Percentiles rank a stretch among this genome's conserved stretches.
Conservation (phyloP, 1,140 invertebrate genomes). For the Thereuonema tuberculata region DNA sequence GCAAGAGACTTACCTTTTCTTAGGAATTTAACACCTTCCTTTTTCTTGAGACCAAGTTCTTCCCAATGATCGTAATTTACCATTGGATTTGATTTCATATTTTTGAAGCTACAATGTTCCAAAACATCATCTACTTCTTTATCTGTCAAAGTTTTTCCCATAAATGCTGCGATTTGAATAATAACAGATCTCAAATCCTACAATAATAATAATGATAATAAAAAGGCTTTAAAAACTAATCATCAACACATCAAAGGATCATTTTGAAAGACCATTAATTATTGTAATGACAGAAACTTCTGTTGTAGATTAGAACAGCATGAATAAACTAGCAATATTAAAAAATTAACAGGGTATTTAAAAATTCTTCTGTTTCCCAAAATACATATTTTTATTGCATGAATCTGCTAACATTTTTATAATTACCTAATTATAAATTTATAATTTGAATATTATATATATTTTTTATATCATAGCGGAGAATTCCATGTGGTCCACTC, state of each 20-base stretch:
- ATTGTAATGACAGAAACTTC: too few relatives aligned
- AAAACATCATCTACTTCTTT: slow-evolving; percentile 20
- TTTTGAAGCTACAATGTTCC: slow-evolving; percentile 28
- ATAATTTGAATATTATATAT: too few relatives aligned
- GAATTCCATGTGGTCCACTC: too few relatives aligned
- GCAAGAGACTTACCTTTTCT: slow-evolving; percentile 32
- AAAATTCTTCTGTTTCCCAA: too few relatives aligned
- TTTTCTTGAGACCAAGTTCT: slow-evolving; percentile 31
- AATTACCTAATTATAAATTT: too few relatives aligned
- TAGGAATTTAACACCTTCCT: slow-evolving; percentile 30
- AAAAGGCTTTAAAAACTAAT: background rate
- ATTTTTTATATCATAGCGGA: too few relatives aligned
- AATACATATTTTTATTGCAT: too few relatives aligned
- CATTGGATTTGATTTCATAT: slow-evolving; percentile 35
- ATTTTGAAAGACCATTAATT: background rate
- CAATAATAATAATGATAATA: background rate
- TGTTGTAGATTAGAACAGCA: too few relatives aligned
- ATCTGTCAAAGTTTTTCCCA: slow-evolving; percentile 30
- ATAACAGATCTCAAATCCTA: slow-evolving; percentile 32
- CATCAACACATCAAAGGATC: background rate
- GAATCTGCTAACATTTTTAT: too few relatives aligned
- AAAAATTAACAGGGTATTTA: too few relatives aligned
- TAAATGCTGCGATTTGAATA: slow-evolving; percentile 32
- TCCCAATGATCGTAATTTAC: slow-evolving; percentile 38
- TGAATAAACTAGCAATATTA: too few relatives aligned